Evolutionary conservation across 2,113 vertebrate species (phyloP).

Genomic region (Syrmaticus mikado): DNA sequence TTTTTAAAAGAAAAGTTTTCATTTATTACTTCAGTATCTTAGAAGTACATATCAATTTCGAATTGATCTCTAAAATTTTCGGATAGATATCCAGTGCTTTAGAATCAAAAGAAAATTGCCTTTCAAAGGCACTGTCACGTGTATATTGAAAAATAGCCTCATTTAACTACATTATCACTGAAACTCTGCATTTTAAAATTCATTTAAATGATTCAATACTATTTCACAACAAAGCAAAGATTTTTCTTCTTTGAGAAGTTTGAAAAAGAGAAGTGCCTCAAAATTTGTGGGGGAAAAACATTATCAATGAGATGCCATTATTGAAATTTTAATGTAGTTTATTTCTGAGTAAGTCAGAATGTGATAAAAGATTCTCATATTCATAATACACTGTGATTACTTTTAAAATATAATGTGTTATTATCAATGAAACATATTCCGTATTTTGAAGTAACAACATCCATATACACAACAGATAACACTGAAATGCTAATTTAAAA

Average conservation of each 20-base stretch:
- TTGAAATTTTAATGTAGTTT: not conserved
- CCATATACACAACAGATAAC: not conserved
- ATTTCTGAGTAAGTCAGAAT: not conserved
- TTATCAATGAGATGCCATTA: not conserved
- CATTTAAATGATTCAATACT: not conserved
- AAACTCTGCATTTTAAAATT: not conserved
- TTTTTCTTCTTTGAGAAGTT: not conserved
- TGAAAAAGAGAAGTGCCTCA: not conserved
- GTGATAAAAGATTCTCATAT: not conserved
- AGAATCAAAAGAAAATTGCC: not conserved
- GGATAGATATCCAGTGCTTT: not conserved
- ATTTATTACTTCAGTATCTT: not conserved
- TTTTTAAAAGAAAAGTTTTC: not conserved
- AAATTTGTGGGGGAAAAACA: fast-evolving
- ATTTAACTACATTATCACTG: not conserved
- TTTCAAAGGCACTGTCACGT: not conserved
- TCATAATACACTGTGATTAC: not conserved
- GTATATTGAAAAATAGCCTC: not conserved
- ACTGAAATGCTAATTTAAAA: not conserved
- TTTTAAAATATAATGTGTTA: not conserved
- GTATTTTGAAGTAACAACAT: not conserved
- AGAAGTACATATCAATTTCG: fast-evolving
- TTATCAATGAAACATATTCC: not conserved
- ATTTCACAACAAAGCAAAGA: not conserved
- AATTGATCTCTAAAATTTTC: not conserved